A percentile compares a stretch with the other conserved stretches of the same genome.
Conservation (phyloP, 2,113 vertebrate species). For the Plestiodon gilberti region DNA sequence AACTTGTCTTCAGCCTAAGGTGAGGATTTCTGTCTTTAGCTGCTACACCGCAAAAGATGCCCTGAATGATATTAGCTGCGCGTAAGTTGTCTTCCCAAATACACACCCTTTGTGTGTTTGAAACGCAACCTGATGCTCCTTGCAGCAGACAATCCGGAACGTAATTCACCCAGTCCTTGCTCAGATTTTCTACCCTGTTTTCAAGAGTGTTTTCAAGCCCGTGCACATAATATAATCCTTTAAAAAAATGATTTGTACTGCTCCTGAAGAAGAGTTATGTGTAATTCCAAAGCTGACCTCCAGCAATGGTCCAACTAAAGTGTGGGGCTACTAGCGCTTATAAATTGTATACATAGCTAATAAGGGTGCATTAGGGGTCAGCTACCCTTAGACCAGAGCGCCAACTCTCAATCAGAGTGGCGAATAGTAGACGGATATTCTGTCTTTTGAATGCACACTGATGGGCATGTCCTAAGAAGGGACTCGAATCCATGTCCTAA, state of each 20-base stretch:
- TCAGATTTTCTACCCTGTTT: too few species aligned
- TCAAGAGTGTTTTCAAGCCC: background rate
- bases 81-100: background rate
- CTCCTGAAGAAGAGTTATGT: background rate
- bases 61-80: background rate
- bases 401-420: background rate
- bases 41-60: background rate
- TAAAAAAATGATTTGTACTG: background rate
- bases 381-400: background rate
- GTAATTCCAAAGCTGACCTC: background rate
- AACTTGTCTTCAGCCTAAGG: background rate
- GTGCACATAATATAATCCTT: background rate
- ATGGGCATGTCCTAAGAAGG: too few species aligned
- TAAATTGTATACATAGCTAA: background rate
- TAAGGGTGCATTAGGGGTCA: background rate
- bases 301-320: background rate
- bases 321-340: too few species aligned
- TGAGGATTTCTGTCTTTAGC: background rate
- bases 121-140: background rate
- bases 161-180: too few species aligned
- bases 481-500: background rate
- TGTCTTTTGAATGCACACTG: background rate
- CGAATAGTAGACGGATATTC: background rate
- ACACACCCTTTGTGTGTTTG: background rate
- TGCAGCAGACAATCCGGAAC: background rate